A percentile compares a stretch with the other conserved stretches of the same genome.
phyloP scores from a whole-genome alignment of 1,140 invertebrate species.

The Megalopta genalis region DNA sequence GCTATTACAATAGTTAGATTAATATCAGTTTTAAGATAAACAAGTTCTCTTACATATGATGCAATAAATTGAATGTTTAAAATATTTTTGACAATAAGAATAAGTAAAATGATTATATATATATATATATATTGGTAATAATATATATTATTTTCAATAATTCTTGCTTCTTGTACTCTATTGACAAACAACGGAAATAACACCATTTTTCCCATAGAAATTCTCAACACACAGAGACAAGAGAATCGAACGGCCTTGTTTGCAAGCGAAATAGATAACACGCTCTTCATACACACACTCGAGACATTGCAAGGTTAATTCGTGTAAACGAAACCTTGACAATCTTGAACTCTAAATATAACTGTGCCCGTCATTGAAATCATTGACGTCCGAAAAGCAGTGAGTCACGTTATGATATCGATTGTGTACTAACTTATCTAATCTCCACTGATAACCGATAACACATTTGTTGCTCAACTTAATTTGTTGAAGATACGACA shows the following conservation, averaged over 20 bases:
- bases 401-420: constrained; percentile 12
- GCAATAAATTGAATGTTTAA: no score
- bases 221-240: background rate
- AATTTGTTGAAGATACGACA: background rate
- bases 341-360: constrained; percentile 3
- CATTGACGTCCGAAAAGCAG: background rate
- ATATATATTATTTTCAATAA: no score
- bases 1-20: no score
- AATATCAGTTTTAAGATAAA: no score
- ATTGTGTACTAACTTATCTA: constrained; percentile 45
- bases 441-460: constrained; percentile 17
- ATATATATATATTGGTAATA: no score
- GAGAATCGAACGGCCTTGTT: background rate
- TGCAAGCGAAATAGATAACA: background rate
- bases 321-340: background rate
- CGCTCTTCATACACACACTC: background rate
- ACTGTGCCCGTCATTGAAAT: background rate
- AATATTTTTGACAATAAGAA: no score
- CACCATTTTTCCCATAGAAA: no score
- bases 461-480: background rate
- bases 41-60: no score
- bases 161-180: no score
- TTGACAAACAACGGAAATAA: no score
- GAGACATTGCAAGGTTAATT: background rate
- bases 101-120: no score